Percentiles rank a stretch among this genome's conserved stretches.
These are phyloP conservation scores for Augochlorella aurata DNA, from an alignment of 2,888 invertebrate genomes.

Conservation along the genomic window DNA sequence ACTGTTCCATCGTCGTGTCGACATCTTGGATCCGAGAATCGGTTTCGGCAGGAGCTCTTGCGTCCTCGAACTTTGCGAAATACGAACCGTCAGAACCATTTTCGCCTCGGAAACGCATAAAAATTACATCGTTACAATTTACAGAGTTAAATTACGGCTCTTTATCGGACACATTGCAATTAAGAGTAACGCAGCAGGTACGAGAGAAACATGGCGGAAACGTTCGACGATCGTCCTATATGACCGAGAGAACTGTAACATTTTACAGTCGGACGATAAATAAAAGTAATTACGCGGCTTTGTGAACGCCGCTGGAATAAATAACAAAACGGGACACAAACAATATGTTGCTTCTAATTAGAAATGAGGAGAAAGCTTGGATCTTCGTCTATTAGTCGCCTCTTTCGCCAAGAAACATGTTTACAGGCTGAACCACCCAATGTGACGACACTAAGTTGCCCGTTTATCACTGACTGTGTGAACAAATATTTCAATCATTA, in stretches of 20 bases:
- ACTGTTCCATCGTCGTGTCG: background rate
- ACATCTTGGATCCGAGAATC: background rate
- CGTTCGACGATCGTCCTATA: conserved; percentile 40
- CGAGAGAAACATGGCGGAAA: conserved; percentile 42
- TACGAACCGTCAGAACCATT: conserved; percentile 37
- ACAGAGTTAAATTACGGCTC: conserved; percentile 19
- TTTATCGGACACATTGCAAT: conserved; percentile 20
- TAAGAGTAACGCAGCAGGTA: conserved; percentile 47
- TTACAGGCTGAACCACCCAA: background rate
- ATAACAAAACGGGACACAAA: conserved; percentile 35
- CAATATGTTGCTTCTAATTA: conserved; percentile 31
- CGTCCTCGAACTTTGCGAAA: background rate
- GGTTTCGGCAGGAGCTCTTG: background rate
- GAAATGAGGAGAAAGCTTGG: conserved; percentile 18
- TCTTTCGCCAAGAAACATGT: conserved; percentile 21
- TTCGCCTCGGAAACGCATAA: conserved; percentile 31
- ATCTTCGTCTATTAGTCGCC: conserved; percentile 51
- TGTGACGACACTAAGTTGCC: background rate
- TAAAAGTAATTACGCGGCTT: conserved; percentile 13
- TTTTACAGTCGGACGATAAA: conserved; percentile 30
- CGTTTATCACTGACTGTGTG: background rate
- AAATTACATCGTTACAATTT: conserved; percentile 17
- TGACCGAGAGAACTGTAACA: background rate
- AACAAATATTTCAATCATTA: background rate
- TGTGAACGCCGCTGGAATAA: conserved; percentile 39